These are phyloP conservation scores for Galagoides demidoff DNA, from an alignment of 2,797 vertebrate genomes.

Conservation along the genomic window DNA sequence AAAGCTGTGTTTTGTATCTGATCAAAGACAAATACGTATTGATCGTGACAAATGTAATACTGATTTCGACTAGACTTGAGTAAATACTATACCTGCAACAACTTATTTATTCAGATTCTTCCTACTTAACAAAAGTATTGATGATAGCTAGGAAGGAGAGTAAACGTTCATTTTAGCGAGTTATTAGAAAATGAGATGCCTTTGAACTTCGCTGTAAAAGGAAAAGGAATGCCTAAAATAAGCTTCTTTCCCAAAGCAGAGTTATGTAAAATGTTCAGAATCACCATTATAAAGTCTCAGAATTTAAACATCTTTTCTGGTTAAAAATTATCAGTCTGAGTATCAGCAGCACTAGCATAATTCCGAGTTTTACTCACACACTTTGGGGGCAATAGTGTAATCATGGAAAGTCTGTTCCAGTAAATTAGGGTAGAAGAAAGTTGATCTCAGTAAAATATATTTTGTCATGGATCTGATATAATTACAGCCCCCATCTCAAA, in stretches of 20 bases:
- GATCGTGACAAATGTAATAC: neutral
- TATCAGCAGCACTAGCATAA: slow-evolving; percentile 5
- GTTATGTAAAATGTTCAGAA: slow-evolving; percentile 17
- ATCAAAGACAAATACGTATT: slow-evolving; percentile 30
- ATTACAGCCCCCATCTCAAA: slow-evolving; percentile 33
- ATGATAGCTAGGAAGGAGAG: slow-evolving; percentile 33
- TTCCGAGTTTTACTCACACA: slow-evolving; percentile 12
- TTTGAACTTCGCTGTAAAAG: slow-evolving; percentile 18
- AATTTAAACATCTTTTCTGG: slow-evolving; percentile 1
- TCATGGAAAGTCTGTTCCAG: neutral
- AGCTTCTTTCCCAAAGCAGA: neutral
- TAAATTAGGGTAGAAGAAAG: neutral
- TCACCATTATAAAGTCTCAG: neutral
- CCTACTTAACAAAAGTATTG: slow-evolving; percentile 18
- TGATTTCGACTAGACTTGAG: neutral
- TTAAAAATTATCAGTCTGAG: slow-evolving; percentile 30
- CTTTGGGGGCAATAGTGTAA: neutral
- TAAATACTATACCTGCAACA: neutral
- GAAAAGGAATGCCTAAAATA: slow-evolving; percentile 45
- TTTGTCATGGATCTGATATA: slow-evolving; percentile 55
- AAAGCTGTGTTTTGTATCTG: slow-evolving; percentile 43
- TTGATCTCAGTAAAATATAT: slow-evolving; percentile 19
- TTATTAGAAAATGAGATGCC: neutral
- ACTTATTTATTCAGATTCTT: slow-evolving; percentile 41
- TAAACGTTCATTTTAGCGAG: slow-evolving; percentile 31